These are phyloP conservation scores for Oscheius sp. DNA, from an alignment of 1,140 invertebrate genomes.

Conservation along the genomic window DNA sequence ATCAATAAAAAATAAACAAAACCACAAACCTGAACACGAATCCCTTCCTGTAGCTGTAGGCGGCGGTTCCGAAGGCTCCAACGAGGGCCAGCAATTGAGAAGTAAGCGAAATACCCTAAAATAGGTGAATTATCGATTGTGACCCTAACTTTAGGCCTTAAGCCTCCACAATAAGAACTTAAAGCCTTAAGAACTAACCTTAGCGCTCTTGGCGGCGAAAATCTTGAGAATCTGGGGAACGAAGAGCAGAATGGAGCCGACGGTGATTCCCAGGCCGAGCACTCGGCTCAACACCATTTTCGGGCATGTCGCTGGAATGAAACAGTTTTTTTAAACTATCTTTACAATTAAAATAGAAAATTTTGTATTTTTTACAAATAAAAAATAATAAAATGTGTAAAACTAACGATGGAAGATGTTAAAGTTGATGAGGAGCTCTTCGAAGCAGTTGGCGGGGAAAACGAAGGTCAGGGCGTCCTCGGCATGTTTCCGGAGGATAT, in stretches of 20 bases:
- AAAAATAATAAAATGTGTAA: conserved; percentile 18
- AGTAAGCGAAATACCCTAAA: conserved; percentile 51
- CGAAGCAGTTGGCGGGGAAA: conserved; percentile 58
- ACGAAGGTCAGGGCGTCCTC: conserved; percentile 43
- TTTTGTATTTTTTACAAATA: too few relatives aligned
- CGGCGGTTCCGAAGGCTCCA: conserved; percentile 43
- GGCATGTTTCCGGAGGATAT: conserved; percentile 30
- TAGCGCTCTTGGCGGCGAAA: conserved; percentile 49
- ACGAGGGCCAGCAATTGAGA: conserved; percentile 54
- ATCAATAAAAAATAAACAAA: neutral
- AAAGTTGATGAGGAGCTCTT: conserved; percentile 53
- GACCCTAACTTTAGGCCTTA: neutral
- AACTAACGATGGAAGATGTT: conserved; percentile 55
- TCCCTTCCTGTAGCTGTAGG: conserved; percentile 54
- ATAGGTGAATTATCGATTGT: neutral
- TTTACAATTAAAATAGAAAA: neutral
- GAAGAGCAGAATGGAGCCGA: conserved; percentile 54
- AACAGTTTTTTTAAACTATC: neutral
- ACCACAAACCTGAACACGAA: conserved; percentile 56
- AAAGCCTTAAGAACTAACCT: neutral
- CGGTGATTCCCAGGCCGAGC: conserved; percentile 56
- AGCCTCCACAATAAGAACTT: neutral
- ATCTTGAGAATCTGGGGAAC: conserved; percentile 60
- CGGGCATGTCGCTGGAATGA: conserved; percentile 50
- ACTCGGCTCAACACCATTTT: conserved; percentile 53